Base-by-base conservation (phyloP, 2,113 vertebrate genomes). In the Eolophus roseicapilla region DNA sequence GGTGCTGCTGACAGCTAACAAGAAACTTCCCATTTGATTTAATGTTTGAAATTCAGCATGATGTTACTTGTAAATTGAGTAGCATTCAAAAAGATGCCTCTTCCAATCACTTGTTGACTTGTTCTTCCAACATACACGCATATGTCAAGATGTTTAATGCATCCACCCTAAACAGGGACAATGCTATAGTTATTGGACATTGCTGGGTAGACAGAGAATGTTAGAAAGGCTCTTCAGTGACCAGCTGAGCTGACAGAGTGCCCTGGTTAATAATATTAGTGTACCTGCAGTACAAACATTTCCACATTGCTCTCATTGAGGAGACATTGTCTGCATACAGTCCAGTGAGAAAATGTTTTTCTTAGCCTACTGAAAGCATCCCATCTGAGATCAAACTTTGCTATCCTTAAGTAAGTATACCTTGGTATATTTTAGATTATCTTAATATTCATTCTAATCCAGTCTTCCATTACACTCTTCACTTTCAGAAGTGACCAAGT, bases 301-400 rank as follows among this genome's bases (percentile, higher is more conserved):
- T 69, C 44, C 31, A 37, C 16, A n/a, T 35, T 60, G 5, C 60
- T 90, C 47, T 43, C 13, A 44, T 4, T 65, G 35, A 44, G 21
- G n/a, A 65, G 10, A 83, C 5, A 33, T 31, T 49, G 23, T 44
- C 31, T 75, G 28, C 81, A 76, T 12, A 33, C 4, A 53, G 41
- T 35, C 17, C 29, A 27, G 13, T 25, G 10, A 84, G 17, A 55
- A 76, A 76, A 80, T 21, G 1, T 2, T 60, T 87, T 84, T 69
- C n/a, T 64, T 60, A 62, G 46, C 8, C 46, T 62, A 35, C 37
- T 41, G 46, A 41, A 64, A 71, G 59, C 23, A 75, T 39, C 24
- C 24, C 1, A 0, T 44, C 29, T 1, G 2, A 25, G 25, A 60
- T 41, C 50, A 81, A 46, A 50, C 17, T 60, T 68, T 68, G 13